Percentiles rank a stretch among this genome's conserved stretches.
Conservation (phyloP, 2,797 vertebrate species). For the Macropodus opercularis region DNA sequence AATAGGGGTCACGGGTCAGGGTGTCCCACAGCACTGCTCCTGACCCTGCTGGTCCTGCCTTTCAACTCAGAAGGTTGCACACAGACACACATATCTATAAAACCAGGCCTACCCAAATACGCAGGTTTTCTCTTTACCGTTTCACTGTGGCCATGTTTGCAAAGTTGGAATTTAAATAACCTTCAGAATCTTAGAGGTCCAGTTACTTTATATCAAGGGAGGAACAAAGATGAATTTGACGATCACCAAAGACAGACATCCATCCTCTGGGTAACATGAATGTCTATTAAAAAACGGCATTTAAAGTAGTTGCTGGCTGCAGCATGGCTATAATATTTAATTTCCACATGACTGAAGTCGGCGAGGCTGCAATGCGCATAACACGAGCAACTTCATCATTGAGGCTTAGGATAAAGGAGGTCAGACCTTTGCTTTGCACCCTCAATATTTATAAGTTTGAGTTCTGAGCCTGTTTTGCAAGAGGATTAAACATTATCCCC, state of each 20-base stretch:
- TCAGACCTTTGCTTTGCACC: conserved; percentile 9
- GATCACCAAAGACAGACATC: not conserved
- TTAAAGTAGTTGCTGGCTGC: not conserved
- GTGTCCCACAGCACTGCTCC: conserved; percentile 50
- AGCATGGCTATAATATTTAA: too few species aligned
- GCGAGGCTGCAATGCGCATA: not conserved
- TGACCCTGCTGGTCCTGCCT: conserved; percentile 49
- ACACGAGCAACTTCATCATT: not conserved
- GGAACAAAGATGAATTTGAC: not conserved
- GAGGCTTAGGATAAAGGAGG: not conserved
- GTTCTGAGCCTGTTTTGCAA: conserved; percentile 21
- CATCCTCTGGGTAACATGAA: not conserved
- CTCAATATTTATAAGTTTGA: conserved; percentile 9
- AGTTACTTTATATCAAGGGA: not conserved
- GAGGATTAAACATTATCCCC: conserved; percentile 43
- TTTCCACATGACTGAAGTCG: too few species aligned
- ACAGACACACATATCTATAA: not conserved
- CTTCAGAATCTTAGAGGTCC: too few species aligned
- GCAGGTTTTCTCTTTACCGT: not conserved
- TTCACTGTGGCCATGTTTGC: not conserved
- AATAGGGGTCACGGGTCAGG: conserved; percentile 62
- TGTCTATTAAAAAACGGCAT: not conserved
- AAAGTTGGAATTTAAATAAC: not conserved
- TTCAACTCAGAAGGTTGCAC: conserved; percentile 28
- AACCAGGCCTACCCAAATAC: conserved; percentile 4